Evolutionary conservation across 1,140 invertebrate species (phyloP).

Genomic region (Diabrotica virgifera): DNA sequence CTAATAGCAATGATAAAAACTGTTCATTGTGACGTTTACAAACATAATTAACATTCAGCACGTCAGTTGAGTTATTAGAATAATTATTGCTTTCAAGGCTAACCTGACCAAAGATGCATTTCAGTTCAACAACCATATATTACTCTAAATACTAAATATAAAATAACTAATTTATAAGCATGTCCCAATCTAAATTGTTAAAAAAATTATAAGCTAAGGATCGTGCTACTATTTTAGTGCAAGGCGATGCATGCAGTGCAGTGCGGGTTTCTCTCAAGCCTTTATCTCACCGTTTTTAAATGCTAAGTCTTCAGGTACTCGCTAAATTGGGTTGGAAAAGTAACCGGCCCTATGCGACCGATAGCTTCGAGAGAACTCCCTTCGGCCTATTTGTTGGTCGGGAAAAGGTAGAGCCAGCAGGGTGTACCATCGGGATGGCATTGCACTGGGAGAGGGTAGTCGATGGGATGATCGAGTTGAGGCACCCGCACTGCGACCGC

Average conservation of each 20-base stretch:
- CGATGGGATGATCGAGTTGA: slow-evolving; percentile 52
- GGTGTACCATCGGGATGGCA: slow-evolving; percentile 82
- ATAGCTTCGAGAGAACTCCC: slow-evolving; percentile 74
- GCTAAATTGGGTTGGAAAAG: slow-evolving; percentile 68
- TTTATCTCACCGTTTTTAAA: slow-evolving; percentile 5
- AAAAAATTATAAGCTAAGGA: too few species aligned
- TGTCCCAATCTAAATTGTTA: too few species aligned
- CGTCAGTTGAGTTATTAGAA: too few species aligned
- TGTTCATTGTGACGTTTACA: too few species aligned
- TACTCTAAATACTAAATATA: too few species aligned
- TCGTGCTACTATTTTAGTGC: neutral
- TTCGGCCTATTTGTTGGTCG: slow-evolving; percentile 82
- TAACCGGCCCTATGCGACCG: slow-evolving; percentile 75
- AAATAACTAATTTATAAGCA: too few species aligned
- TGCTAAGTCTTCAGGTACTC: neutral
- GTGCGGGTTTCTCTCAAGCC: slow-evolving; percentile 33
- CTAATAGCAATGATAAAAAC: too few species aligned
- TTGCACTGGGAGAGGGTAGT: slow-evolving; percentile 51
- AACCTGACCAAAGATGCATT: too few species aligned
- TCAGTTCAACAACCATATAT: too few species aligned
- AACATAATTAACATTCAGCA: too few species aligned
- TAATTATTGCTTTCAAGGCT: too few species aligned
- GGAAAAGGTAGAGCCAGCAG: slow-evolving; percentile 86
- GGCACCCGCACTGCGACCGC: slow-evolving; percentile 47
- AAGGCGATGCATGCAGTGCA: slow-evolving; percentile 31